A percentile compares a stretch with the other conserved stretches of the same genome.
Evolutionary conservation across 64 coral and sea anemone species (phyloP).

Genomic region (Catalaphyllia jardinei): DNA sequence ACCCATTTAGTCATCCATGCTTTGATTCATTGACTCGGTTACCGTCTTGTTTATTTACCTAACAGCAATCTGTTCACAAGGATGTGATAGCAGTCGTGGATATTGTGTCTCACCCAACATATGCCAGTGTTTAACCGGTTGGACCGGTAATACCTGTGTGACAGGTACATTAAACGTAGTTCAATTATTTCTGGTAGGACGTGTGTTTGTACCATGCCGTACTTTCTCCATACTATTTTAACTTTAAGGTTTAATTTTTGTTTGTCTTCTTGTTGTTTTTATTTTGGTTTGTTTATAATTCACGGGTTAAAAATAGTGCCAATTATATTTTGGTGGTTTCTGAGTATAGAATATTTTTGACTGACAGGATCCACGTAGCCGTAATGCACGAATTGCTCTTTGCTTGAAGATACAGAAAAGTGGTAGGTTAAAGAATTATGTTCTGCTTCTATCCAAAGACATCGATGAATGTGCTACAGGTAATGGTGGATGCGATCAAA

Average conservation of each 20-base stretch:
- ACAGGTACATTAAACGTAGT: background rate
- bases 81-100: background rate
- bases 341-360: too few species aligned
- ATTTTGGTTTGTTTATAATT: background rate
- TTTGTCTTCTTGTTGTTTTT: too few species aligned
- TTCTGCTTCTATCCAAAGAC: background rate
- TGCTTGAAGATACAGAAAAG: too few species aligned
- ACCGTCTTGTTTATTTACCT: background rate
- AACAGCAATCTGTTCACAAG: background rate
- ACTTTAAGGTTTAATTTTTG: background rate
- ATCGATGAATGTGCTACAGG: conserved; percentile 8
- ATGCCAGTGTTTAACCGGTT: background rate
- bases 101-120: background rate
- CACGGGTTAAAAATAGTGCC: too few species aligned
- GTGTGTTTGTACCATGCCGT: background rate
- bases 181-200: background rate
- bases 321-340: too few species aligned
- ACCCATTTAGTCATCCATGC: too few species aligned
- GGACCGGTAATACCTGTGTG: background rate
- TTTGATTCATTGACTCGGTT: background rate
- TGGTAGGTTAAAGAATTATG: background rate
- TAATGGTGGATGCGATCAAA: conserved; percentile 32
- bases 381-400: too few species aligned
- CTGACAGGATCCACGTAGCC: too few species aligned
- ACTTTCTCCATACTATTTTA: background rate